Evolutionary conservation across 2,797 vertebrate species (phyloP).

Genomic region (Karalla daura): DNA sequence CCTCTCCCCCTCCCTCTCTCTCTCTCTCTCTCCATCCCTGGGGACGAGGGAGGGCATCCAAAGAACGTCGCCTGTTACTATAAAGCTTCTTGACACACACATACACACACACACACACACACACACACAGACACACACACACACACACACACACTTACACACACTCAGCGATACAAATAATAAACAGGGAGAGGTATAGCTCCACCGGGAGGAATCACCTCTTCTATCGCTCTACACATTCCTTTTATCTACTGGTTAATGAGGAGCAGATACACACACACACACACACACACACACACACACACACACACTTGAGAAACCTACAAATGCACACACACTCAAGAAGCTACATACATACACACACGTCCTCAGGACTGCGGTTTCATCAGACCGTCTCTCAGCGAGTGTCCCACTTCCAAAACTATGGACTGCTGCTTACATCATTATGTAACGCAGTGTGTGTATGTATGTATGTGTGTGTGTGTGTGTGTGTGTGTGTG

Average conservation of each 20-base stretch:
- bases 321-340: slow-evolving; percentile 20
- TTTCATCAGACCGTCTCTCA: slow-evolving; percentile 76
- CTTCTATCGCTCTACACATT: slow-evolving; percentile 69
- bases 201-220: slow-evolving; percentile 79
- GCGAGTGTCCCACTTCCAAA: slow-evolving; percentile 77
- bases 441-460: slow-evolving; percentile 67
- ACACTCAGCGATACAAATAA: slow-evolving; percentile 63
- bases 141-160: slow-evolving; percentile 20
- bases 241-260: slow-evolving; percentile 84
- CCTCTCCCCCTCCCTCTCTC: slow-evolving; percentile 15
- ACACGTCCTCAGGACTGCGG: slow-evolving; percentile 62
- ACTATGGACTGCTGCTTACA: slow-evolving; percentile 73
- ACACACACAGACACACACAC: slow-evolving; percentile 35
- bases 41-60: slow-evolving; percentile 69
- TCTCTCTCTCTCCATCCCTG: slow-evolving; percentile 28
- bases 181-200: slow-evolving; percentile 62
- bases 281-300: slow-evolving; percentile 12
- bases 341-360: slow-evolving; percentile 18
- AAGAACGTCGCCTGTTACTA: slow-evolving; percentile 64
- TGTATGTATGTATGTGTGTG: slow-evolving; percentile 42
- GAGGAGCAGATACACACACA: slow-evolving; percentile 70
- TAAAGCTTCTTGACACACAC: slow-evolving; percentile 70
- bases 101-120: slow-evolving; percentile 23
- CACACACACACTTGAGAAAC: slow-evolving; percentile 5
- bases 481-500: slow-evolving; percentile 46